Conservation (phyloP, 2,888 invertebrate species). For the Piscicola geometra region DNA sequence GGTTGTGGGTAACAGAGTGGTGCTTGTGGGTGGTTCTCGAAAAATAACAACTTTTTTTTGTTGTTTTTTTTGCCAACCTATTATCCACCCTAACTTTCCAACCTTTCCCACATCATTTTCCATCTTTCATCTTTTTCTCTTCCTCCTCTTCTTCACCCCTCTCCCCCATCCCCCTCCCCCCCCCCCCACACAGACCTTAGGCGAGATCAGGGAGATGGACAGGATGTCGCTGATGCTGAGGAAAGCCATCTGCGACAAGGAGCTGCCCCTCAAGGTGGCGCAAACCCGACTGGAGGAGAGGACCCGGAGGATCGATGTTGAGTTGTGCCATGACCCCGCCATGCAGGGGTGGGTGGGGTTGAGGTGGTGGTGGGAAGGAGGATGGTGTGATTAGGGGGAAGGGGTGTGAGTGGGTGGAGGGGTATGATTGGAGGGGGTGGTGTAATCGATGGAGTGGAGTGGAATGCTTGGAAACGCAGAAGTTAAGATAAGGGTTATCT, state of each 20-base stretch:
- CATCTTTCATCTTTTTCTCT: background rate
- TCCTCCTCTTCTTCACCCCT: background rate
- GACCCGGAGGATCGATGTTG: constrained; percentile 79
- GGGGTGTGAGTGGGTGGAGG: no score
- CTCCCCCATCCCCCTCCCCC: background rate
- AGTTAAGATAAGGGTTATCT: no score
- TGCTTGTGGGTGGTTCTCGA: background rate
- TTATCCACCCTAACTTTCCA: no score
- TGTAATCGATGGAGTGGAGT: no score
- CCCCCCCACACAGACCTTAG: constrained; percentile 10
- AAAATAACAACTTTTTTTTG: no score
- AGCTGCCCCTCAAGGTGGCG: constrained; percentile 57
- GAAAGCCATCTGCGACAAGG: constrained; percentile 83
- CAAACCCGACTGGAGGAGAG: constrained; percentile 85
- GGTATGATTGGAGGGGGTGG: no score
- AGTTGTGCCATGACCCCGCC: constrained; percentile 80
- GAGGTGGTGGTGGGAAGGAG: background rate
- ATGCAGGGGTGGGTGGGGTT: constrained; percentile 66
- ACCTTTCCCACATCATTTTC: background rate
- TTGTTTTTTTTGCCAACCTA: no score
- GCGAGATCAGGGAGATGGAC: constrained; percentile 84
- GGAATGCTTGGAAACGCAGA: no score
- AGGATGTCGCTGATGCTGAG: constrained; percentile 79
- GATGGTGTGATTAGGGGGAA: background rate
- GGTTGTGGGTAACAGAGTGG: no score